A percentile compares a stretch with the other conserved stretches of the same genome.
These are phyloP conservation scores for Picus viridis DNA, from an alignment of 2,797 vertebrate species.

Conservation along the genomic window DNA sequence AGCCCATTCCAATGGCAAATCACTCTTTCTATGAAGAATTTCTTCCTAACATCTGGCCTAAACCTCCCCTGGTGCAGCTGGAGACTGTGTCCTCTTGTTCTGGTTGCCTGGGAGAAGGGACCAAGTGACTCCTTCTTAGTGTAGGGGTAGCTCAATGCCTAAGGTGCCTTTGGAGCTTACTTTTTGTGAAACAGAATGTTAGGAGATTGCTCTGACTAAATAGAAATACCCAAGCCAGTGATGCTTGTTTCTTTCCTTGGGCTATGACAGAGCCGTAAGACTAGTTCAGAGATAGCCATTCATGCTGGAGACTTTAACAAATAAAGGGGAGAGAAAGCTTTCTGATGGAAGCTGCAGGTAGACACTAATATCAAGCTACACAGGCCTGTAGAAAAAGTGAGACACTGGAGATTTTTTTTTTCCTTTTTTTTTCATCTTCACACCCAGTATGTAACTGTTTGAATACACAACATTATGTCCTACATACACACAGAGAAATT, in stretches of 20 bases:
- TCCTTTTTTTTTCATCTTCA: neutral
- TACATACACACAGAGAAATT: neutral
- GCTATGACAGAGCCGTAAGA: neutral
- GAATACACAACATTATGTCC: neutral
- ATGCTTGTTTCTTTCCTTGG: neutral
- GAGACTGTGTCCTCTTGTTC: too few relatives aligned
- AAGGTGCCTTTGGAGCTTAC: neutral
- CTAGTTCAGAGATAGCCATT: neutral
- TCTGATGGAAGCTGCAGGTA: neutral
- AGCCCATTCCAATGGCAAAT: too few relatives aligned
- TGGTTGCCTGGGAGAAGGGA: too few relatives aligned
- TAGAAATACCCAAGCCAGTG: neutral
- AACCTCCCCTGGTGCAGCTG: too few relatives aligned
- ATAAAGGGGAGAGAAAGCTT: neutral
- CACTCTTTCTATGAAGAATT: too few relatives aligned
- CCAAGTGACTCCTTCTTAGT: neutral
- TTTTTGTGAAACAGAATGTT: neutral
- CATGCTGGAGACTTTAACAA: neutral
- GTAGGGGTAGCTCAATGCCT: neutral
- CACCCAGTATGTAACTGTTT: neutral
- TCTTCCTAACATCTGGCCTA: too few relatives aligned
- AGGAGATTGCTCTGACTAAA: neutral
- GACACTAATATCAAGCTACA: neutral
- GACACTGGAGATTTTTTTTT: neutral
- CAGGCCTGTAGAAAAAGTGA: neutral